Conservation (phyloP, 2,797 vertebrate genomes). For the Pempheris klunzingeri region DNA sequence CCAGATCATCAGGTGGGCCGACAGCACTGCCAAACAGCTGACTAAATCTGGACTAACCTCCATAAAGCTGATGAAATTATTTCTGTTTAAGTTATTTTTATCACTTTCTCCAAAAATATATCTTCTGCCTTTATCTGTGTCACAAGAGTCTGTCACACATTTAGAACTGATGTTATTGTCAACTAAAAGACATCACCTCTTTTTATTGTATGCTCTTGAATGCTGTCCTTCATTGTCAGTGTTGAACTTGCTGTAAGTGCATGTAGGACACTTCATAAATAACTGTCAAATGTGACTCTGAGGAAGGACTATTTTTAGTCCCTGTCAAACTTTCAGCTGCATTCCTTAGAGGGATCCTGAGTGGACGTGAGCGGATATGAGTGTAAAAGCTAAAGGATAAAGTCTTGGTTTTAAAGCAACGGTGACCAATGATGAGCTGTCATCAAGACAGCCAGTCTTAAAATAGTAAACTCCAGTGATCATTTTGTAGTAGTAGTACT, state of each 20-base stretch:
- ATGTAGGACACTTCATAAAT: constrained; percentile 12
- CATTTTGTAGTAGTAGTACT: not conserved
- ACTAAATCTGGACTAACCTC: not conserved
- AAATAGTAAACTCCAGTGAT: not conserved
- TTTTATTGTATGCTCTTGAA: not conserved
- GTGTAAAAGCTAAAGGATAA: constrained; percentile 7
- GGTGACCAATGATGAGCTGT: constrained; percentile 14
- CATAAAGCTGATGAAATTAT: not conserved
- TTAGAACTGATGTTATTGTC: not conserved
- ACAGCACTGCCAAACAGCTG: no score
- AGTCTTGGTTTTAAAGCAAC: constrained; percentile 9
- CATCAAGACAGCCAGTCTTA: not conserved
- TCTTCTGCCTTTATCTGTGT: not conserved
- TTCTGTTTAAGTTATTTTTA: not conserved
- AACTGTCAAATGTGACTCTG: constrained; percentile 10
- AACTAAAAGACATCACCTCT: not conserved
- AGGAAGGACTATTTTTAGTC: constrained; percentile 16
- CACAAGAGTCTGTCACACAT: not conserved
- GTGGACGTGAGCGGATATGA: constrained; percentile 21
- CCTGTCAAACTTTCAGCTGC: constrained; percentile 18
- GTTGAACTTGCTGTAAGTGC: not conserved
- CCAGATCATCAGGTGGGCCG: not conserved
- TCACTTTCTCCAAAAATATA: not conserved
- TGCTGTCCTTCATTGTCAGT: not conserved
- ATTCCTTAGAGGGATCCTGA: not conserved